Evolutionary conservation across 1,140 invertebrate species (phyloP).

Genomic region (Eulimnadia texana): DNA sequence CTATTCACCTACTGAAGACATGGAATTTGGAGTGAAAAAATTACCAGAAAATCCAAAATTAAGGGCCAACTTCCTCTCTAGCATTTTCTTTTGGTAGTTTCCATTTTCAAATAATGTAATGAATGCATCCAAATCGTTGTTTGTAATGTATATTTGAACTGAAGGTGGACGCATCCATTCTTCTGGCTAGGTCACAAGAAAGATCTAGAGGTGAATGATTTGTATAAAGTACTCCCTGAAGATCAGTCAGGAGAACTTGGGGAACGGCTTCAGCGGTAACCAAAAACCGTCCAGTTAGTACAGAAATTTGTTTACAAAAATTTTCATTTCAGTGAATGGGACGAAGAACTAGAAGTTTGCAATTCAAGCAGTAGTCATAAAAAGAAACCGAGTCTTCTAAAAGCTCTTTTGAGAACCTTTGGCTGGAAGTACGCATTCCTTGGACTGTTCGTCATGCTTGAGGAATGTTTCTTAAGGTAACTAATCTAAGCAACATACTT

Average conservation of each 20-base stretch:
- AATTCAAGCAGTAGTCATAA: constrained; percentile 11
- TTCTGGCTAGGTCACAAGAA: background rate
- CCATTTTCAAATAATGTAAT: background rate
- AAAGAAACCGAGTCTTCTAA: constrained; percentile 25
- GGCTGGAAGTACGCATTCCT: constrained; percentile 27
- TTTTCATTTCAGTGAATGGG: constrained; percentile 25
- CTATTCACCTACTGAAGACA: background rate
- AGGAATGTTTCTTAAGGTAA: constrained; percentile 24
- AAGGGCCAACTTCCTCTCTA: background rate
- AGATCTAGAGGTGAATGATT: background rate
- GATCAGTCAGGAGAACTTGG: background rate
- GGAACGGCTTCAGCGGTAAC: background rate
- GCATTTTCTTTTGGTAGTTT: background rate
- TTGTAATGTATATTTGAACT: background rate
- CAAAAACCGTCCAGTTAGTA: background rate
- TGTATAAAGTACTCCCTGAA: background rate
- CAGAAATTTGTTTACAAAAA: background rate
- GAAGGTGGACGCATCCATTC: background rate
- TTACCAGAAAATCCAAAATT: background rate
- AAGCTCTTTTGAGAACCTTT: constrained; percentile 27
- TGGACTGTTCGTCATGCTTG: constrained; percentile 28
- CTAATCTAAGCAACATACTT: background rate
- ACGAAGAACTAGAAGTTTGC: constrained; percentile 26
- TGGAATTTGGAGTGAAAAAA: background rate
- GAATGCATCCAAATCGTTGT: background rate